phyloP scores from a whole-genome alignment of 2,113 vertebrate genomes.

The Eidolon helvum region DNA sequence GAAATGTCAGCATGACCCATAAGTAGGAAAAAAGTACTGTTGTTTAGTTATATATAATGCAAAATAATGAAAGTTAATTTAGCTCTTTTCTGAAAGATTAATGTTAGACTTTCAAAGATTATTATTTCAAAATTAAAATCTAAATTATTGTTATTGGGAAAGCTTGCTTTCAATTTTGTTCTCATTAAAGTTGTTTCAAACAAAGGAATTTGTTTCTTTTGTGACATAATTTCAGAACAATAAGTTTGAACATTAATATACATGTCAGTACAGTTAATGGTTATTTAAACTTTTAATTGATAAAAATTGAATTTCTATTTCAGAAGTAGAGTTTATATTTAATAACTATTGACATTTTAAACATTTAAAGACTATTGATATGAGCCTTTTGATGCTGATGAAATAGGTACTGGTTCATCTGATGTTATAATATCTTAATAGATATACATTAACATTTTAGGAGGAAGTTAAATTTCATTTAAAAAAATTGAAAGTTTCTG shows the following conservation, averaged over 20 bases:
- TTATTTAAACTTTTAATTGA: neutral
- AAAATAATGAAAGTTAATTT: conserved; percentile 43
- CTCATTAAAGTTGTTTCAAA: conserved; percentile 34
- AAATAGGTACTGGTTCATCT: conserved; percentile 29
- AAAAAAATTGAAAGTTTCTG: conserved; percentile 11
- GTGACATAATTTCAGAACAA: conserved; percentile 6
- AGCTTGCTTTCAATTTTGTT: neutral
- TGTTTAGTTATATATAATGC: neutral
- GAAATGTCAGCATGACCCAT: neutral
- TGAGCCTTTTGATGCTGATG: neutral
- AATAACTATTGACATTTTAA: conserved; percentile 13
- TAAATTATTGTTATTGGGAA: conserved; percentile 11
- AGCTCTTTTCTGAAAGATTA: neutral
- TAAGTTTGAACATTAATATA: conserved; percentile 22
- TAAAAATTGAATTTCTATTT: neutral
- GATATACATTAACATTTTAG: neutral
- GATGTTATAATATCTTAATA: neutral
- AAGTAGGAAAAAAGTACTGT: neutral
- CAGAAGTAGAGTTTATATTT: conserved; percentile 19
- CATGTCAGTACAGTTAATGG: neutral
- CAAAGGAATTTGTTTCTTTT: conserved; percentile 21
- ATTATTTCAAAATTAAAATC: conserved; percentile 53
- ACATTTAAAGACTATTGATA: neutral
- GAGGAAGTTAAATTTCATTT: conserved; percentile 31
- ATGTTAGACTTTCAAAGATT: neutral